Evolutionary conservation across 1,140 invertebrate species (phyloP).

Genomic region (Atta texana): DNA sequence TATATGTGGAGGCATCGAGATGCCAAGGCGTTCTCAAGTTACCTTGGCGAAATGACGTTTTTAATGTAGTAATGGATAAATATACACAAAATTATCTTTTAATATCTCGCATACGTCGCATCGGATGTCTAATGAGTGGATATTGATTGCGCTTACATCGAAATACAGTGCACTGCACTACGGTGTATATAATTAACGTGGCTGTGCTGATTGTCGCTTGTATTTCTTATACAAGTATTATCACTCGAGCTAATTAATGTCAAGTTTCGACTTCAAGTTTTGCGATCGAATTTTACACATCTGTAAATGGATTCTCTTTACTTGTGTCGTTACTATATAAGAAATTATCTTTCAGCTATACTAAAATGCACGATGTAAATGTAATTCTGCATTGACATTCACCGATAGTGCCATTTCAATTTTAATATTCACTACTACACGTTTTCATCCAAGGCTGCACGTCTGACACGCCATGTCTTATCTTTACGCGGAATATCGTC

Average conservation of each 20-base stretch:
- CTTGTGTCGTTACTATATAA: background rate
- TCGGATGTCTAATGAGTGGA: background rate
- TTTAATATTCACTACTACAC: background rate
- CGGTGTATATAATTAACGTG: background rate
- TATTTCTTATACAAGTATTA: background rate
- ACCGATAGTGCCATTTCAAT: background rate
- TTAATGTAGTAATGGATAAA: background rate
- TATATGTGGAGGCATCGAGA: slow-evolving; percentile 12
- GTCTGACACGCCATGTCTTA: background rate
- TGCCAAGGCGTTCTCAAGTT: slow-evolving; percentile 3
- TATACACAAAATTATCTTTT: background rate
- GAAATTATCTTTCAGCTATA: background rate
- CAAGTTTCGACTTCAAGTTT: background rate
- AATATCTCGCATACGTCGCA: background rate
- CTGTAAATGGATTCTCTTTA: background rate
- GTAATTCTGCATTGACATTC: background rate
- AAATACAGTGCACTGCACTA: background rate
- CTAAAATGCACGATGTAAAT: background rate
- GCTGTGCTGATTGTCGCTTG: background rate
- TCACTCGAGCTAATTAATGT: background rate
- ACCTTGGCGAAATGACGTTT: background rate
- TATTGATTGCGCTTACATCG: background rate
- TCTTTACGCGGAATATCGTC: background rate
- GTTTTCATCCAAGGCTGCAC: background rate
- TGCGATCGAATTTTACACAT: background rate